phyloP scores from a whole-genome alignment of 2,888 invertebrate species.

The Timandra comae region DNA sequence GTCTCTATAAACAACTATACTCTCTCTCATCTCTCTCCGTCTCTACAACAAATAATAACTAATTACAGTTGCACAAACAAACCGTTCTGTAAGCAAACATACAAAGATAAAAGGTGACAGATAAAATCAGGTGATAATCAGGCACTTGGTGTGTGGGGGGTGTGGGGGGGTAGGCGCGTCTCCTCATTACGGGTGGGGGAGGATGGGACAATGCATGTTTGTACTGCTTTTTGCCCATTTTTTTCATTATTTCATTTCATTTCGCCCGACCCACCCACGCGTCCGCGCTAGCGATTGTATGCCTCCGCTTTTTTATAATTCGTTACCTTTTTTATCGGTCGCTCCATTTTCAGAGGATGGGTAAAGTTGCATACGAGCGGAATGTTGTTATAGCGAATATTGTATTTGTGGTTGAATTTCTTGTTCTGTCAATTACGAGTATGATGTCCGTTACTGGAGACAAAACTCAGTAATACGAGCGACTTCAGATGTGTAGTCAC shows the following conservation, averaged over 20 bases:
- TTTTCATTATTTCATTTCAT: conserved; percentile 78
- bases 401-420: no score
- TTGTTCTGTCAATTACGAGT: no score
- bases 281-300: conserved; percentile 74
- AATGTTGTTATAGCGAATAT: no score
- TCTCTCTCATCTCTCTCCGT: no score
- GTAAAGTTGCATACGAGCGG: conserved; percentile 49
- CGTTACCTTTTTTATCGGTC: conserved; percentile 77
- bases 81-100: no score
- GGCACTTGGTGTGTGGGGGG: conserved; percentile 61
- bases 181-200: conserved; percentile 69
- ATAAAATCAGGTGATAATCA: conserved; percentile 74
- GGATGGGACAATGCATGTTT: conserved; percentile 75
- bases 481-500: no score
- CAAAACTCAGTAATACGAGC: no score
- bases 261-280: conserved; percentile 70
- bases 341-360: conserved; percentile 75
- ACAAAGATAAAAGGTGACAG: conserved; percentile 28
- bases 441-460: no score
- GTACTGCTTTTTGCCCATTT: conserved; percentile 77
- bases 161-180: conserved; percentile 38
- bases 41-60: no score
- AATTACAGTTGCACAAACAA: no score
- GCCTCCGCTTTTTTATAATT: conserved; percentile 75
- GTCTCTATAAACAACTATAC: no score